Percentiles rank a stretch among this genome's conserved stretches.
Evolutionary conservation across 2,113 vertebrate genomes (phyloP).

Genomic region (Amphilophus citrinellus): DNA sequence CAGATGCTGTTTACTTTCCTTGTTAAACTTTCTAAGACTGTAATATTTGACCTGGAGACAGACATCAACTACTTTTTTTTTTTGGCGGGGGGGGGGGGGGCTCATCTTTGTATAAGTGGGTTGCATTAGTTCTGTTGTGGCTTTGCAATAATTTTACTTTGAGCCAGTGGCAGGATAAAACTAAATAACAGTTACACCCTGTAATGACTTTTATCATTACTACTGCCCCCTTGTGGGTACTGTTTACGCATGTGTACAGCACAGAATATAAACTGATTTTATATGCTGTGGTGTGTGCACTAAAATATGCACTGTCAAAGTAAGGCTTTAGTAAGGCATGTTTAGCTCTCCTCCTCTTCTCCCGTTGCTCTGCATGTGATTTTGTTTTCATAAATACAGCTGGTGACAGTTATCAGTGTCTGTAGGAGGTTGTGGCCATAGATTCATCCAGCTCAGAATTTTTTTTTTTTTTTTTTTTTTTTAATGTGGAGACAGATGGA

Average conservation of each 20-base stretch:
- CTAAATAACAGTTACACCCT: neutral
- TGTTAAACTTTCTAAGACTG: neutral
- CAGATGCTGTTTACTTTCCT: constrained; percentile 9
- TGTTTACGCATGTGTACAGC: neutral
- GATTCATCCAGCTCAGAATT: neutral
- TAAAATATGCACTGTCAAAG: neutral
- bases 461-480: neutral
- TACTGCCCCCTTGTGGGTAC: constrained; percentile 70
- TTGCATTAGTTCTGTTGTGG: neutral
- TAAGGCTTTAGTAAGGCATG: neutral
- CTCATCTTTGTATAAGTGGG: neutral
- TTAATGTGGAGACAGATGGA: neutral
- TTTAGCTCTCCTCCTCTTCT: neutral
- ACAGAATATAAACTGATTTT: too few species aligned
- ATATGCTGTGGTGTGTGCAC: neutral
- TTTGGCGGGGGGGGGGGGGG: neutral
- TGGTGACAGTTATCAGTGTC: neutral
- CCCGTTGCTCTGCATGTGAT: neutral
- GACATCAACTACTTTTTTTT: too few species aligned
- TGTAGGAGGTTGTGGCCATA: neutral
- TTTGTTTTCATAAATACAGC: constrained; percentile 15
- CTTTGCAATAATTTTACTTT: neutral
- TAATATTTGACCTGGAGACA: neutral
- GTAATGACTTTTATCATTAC: constrained; percentile 4
- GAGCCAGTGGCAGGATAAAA: neutral